phyloP scores from a whole-genome alignment of 2,797 vertebrate genomes.

The Avahi laniger region DNA sequence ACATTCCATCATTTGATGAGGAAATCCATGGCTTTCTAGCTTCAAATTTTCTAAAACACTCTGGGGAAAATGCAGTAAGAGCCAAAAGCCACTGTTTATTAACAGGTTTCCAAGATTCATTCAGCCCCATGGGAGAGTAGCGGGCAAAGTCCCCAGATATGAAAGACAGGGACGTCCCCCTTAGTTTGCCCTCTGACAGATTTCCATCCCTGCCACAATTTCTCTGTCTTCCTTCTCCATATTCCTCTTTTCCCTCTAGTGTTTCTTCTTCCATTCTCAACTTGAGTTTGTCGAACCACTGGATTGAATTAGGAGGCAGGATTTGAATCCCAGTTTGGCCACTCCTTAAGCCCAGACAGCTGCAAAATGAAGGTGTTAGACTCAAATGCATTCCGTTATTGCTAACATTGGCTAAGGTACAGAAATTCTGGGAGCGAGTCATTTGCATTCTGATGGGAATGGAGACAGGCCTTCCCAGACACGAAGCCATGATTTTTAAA shows the following conservation, averaged over 20 bases:
- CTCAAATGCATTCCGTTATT: background rate
- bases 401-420: background rate
- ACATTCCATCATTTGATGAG: background rate
- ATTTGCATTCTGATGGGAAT: background rate
- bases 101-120: background rate
- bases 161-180: background rate
- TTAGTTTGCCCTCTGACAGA: background rate
- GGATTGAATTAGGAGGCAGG: background rate
- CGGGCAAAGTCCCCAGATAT: background rate
- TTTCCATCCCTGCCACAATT: background rate
- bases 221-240: background rate
- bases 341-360: background rate
- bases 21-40: background rate
- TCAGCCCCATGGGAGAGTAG: background rate
- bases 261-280: background rate
- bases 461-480: background rate
- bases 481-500: constrained; percentile 1
- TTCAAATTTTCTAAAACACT: background rate
- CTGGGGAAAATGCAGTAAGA: background rate
- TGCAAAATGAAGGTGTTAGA: background rate
- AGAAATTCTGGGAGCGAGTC: background rate
- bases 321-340: background rate
- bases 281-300: background rate
- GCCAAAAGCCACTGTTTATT: background rate
- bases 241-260: background rate